Evolutionary conservation across 1,140 invertebrate genomes (phyloP), one percentile per base, ranked within the genome.

Genomic region (Piezodorus guildinii): DNA sequence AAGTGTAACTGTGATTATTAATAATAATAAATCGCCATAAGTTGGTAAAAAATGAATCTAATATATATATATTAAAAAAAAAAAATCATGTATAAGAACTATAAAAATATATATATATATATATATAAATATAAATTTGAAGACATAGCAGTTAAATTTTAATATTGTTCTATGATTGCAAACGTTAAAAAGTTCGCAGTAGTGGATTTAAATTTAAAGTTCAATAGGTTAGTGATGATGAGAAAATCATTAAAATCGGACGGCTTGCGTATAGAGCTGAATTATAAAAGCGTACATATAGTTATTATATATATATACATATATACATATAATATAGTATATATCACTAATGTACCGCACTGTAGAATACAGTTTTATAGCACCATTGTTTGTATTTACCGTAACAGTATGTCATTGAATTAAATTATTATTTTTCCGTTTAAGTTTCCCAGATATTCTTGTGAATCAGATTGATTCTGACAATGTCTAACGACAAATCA

Each of bases 1-100:
- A 64, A 64, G 63, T 64, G 43, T 64, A 64, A 64, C 63, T 64
- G 63, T 64, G 63, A 64, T 64, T 64, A 51, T 60, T 46, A 39
- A 39, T 39, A 39, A 39, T 39, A 39, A 39, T 39, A 39, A 39
- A 39, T 39, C 34, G 34, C 34, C 34, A 39, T 39, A 39, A 5
- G 12, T 39, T 39, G 34, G 34, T 39, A 39, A 39, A 39, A 39
- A 4, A 10, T 39, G 34, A 39, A 39, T 39, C 34, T 39, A 30
- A 6, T 39, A 39, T 39, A 39, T 39, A 39, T 39, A 30, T 30
- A 30, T 30, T 30, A 30, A 5, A 5, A 30, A 30, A 30, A 30
- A 30, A 30, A 30, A 30, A 30, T 30, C 30, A 30, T 30, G 30
- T 30, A 30, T 30, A 30, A 30, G 30, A 30, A 39, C 34, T 39